Base-by-base conservation (phyloP, 2,797 vertebrate genomes). In the Falco cherrug region DNA sequence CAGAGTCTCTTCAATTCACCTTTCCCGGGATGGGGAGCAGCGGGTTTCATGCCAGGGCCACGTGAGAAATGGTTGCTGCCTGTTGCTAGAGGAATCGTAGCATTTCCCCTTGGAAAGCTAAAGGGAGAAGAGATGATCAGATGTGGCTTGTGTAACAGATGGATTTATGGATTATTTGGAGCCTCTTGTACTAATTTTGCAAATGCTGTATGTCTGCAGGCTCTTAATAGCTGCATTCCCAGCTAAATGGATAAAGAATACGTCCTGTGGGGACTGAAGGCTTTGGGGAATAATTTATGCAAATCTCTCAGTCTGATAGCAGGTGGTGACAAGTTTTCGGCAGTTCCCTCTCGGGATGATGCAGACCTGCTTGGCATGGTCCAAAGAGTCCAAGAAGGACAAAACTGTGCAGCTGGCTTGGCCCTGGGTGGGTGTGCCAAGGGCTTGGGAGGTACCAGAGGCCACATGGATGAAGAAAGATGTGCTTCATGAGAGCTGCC, bases 91-190 rank as follows among this genome's bases (percentile, higher is more conserved):
- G 56, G 80, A 71, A 43, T 24, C 2, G 3, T 7, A 39, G 75
- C 1, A 0, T 51, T 83, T 90, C 81, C 60, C 45, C 41, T 53
- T 8, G 64, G 68, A 91, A 90, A 60, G 75, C 84, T 45, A 5
- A 47, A 33, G 35, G 67, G 90, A 89, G 48, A 57, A 45, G 68
- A 53, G 61, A 31, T 13, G 19, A 61, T 64, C 53, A 56, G 80
- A 47, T 13, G 48, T 64, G 76, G 45, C 57, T 89, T 2, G 0
- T 16, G 68, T 76, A 92, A 57, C 96, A 93, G 96, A 93, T 73
- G 94, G 89, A 85, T 83, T 83, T 83, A 29, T 78, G 87, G 89
- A 93, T 92, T 95, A 86, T 96, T 94, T 91, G 94, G 82, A 95
- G 85, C 80, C 69, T 84, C 91, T 78, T n/a, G 57, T 65, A 53